These are phyloP conservation scores for Spheniscus humboldti DNA, from an alignment of 2,797 vertebrate species.

Conservation along the genomic window DNA sequence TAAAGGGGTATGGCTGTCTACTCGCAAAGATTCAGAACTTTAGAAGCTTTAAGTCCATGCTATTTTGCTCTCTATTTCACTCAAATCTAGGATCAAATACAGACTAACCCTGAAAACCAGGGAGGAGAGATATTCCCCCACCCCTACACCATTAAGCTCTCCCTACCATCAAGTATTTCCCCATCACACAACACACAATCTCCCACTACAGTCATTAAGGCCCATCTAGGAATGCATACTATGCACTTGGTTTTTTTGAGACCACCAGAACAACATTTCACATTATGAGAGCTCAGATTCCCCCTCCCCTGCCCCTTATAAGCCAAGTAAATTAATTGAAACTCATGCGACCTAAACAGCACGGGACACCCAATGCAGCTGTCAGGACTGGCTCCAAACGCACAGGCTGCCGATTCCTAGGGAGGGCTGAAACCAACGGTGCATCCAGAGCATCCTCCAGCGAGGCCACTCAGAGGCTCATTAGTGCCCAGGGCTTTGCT, in stretches of 20 bases:
- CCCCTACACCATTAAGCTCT: not conserved
- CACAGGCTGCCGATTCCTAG: fast-evolving
- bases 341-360: fast-evolving
- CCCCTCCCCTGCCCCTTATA: too few species aligned
- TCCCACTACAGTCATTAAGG: too few species aligned
- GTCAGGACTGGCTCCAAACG: fast-evolving
- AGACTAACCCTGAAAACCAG: not conserved
- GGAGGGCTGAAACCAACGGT: fast-evolving
- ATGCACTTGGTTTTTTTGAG: fast-evolving
- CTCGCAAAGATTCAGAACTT: not conserved
- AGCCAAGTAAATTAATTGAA: fast-evolving
- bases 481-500: fast-evolving
- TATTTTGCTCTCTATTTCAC: not conserved
- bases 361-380: fast-evolving
- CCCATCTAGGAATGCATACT: fast-evolving
- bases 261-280: not conserved
- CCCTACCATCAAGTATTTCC: fast-evolving
- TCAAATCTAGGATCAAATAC: not conserved
- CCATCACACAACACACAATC: too few species aligned
- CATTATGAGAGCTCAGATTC: fast-evolving
- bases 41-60: not conserved
- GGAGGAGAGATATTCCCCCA: not conserved
- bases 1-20: too few species aligned
- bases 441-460: not conserved
- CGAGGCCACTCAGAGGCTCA: fast-evolving